phyloP scores from a whole-genome alignment of 2,113 vertebrate genomes.

The Smithornis capensis region DNA sequence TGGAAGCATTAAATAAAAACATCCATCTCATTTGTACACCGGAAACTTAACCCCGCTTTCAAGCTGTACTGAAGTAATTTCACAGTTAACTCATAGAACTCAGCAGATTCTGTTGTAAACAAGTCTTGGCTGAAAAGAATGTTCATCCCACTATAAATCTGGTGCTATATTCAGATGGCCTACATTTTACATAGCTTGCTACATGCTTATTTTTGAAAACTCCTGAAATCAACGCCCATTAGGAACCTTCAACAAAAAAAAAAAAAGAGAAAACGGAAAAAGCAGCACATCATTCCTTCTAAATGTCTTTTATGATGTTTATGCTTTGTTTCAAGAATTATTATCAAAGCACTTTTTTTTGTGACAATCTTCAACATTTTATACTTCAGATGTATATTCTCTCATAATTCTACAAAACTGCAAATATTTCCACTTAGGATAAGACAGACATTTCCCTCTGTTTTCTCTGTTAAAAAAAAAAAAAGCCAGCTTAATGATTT shows the following conservation, averaged over 20 bases:
- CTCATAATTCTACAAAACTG: background rate
- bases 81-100: background rate
- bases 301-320: background rate
- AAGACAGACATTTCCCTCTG: background rate
- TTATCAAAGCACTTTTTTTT: background rate
- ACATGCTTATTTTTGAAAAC: background rate
- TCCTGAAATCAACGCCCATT: background rate
- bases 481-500: background rate
- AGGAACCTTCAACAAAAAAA: background rate
- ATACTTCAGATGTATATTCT: background rate
- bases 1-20: background rate
- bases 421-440: background rate
- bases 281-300: background rate
- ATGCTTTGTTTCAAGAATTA: background rate
- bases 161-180: background rate
- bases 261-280: accelerated
- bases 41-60: background rate
- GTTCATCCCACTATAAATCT: background rate
- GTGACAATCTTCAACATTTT: background rate
- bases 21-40: background rate
- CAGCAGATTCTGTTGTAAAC: background rate
- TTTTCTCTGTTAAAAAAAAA: background rate
- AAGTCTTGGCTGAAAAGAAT: background rate
- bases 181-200: background rate
- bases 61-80: background rate